Evolutionary conservation across 2,797 vertebrate species (phyloP).

Genomic region (Neopelma chrysocephalum): DNA sequence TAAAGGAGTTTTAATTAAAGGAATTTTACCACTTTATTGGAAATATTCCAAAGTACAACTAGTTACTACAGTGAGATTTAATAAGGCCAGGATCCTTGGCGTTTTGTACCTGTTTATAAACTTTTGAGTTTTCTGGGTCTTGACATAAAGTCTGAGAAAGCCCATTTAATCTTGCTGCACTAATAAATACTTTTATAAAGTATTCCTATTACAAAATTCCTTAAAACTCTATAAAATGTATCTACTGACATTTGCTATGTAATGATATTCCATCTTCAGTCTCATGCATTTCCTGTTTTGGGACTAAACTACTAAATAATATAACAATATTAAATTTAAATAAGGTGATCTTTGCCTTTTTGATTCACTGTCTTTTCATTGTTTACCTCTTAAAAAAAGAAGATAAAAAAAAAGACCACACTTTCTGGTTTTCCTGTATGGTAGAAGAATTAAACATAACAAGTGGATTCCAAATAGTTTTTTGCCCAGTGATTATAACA

Average conservation of each 20-base stretch:
- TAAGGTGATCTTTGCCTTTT: neutral
- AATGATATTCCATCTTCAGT: neutral
- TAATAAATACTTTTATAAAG: neutral
- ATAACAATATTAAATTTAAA: neutral
- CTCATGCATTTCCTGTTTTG: neutral
- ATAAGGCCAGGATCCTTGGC: accelerated
- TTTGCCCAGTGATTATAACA: neutral
- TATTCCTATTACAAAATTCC: neutral
- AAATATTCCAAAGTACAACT: neutral
- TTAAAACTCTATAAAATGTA: neutral
- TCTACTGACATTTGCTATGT: neutral
- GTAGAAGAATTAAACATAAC: neutral
- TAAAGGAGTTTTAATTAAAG: neutral
- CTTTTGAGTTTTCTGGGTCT: neutral
- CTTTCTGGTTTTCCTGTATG: neutral
- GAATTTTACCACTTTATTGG: neutral
- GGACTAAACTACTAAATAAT: neutral
- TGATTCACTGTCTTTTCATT: neutral
- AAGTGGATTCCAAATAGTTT: neutral
- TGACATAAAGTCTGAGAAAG: neutral
- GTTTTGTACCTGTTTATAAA: neutral
- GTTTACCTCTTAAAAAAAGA: neutral
- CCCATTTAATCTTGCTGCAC: neutral
- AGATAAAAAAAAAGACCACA: neutral
- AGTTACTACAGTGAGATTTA: neutral